Conservation (phyloP, 92 coral and sea anemone genomes). For the Diadumene lineata region DNA sequence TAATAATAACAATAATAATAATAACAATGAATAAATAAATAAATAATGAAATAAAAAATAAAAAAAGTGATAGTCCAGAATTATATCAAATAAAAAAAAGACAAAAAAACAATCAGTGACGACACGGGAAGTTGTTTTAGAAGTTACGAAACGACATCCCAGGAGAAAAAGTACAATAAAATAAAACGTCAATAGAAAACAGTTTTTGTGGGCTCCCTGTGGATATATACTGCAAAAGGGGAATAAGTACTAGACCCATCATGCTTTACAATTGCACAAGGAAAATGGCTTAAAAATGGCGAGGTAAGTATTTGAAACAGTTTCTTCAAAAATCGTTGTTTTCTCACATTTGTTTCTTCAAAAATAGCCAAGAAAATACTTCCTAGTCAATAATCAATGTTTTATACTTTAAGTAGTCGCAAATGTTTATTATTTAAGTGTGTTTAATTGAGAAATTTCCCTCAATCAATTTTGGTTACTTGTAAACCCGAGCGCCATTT, state of each 20-base stretch:
- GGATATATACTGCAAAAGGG: background rate
- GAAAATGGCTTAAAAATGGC: constrained; percentile 6
- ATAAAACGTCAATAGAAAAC: background rate
- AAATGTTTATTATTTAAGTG: background rate
- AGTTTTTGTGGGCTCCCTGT: constrained; percentile 6
- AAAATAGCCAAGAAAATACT: background rate
- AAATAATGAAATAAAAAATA: too few relatives aligned
- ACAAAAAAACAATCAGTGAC: too few relatives aligned
- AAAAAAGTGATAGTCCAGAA: too few relatives aligned
- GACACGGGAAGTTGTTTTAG: background rate
- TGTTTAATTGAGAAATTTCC: background rate
- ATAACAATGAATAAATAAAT: too few relatives aligned
- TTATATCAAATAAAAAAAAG: too few relatives aligned
- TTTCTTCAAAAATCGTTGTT: background rate
- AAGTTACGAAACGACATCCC: background rate
- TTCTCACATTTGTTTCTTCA: background rate
- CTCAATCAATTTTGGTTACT: too few relatives aligned
- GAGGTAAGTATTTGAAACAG: background rate
- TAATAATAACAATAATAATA: too few relatives aligned
- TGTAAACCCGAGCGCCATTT: too few relatives aligned
- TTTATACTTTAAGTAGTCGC: background rate
- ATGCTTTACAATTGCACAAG: background rate
- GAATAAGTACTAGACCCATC: constrained; percentile 4
- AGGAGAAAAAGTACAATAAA: background rate
- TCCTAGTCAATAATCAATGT: background rate